A percentile compares a stretch with the other conserved stretches of the same genome.
phyloP scores from a whole-genome alignment of 2,888 invertebrate species.

The Pantelozetes paolii region DNA sequence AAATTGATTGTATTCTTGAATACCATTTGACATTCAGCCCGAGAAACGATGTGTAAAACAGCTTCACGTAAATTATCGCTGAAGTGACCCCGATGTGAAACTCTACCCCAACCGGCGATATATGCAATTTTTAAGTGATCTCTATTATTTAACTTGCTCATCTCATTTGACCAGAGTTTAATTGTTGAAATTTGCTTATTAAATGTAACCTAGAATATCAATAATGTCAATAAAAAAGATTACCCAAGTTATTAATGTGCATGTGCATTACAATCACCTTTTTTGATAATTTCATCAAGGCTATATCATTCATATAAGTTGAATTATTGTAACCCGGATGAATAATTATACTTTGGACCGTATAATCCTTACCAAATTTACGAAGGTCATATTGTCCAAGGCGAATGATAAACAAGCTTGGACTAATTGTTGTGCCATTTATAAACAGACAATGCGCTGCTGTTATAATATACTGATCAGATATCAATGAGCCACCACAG shows the following conservation, averaged over 20 bases:
- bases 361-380: constrained; percentile 43
- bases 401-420: constrained; percentile 56
- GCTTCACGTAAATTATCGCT: constrained; percentile 45
- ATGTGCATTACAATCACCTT: background rate
- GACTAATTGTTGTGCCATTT: constrained; percentile 28
- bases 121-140: constrained; percentile 41
- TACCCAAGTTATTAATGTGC: background rate
- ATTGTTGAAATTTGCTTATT: constrained; percentile 42
- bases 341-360: too few species aligned
- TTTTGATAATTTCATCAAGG: constrained; percentile 58
- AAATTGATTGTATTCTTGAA: constrained; percentile 44
- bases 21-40: constrained; percentile 44
- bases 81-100: constrained; percentile 43
- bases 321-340: constrained; percentile 51
- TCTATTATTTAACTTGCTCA: too few species aligned
- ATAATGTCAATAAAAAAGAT: background rate
- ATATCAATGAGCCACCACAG: constrained; percentile 69
- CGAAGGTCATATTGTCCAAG: constrained; percentile 65
- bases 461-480: constrained; percentile 67
- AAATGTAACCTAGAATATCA: constrained; percentile 39
- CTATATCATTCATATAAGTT: constrained; percentile 70
- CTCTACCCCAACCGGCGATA: constrained; percentile 73
- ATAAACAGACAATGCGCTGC: constrained; percentile 70
- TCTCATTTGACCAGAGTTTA: constrained; percentile 42
- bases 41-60: constrained; percentile 41